A percentile compares a stretch with the other conserved stretches of the same genome.
These are phyloP conservation scores for Hypanus sabinus DNA, from an alignment of 2,113 vertebrate species.

Conservation along the genomic window DNA sequence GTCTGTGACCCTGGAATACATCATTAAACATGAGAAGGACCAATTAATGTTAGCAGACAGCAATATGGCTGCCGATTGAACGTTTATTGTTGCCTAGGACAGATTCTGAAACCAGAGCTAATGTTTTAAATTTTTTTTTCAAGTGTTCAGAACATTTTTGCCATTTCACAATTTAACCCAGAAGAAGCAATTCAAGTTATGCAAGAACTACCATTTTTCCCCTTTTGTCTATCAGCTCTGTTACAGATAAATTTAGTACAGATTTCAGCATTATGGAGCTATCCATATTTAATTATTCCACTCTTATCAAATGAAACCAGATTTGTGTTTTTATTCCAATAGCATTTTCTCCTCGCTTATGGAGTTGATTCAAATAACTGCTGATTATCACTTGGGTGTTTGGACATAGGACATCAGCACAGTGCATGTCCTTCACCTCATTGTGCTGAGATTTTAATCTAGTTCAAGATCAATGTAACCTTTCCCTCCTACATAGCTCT, in stretches of 20 bases:
- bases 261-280: neutral
- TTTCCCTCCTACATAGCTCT: no score
- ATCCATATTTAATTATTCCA: neutral
- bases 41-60: conserved; percentile 29
- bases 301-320: neutral
- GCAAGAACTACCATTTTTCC: neutral
- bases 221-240: neutral
- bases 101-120: neutral
- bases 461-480: no score
- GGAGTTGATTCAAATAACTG: neutral
- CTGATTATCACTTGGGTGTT: neutral
- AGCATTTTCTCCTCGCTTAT: neutral
- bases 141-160: neutral
- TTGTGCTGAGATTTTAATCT: no score
- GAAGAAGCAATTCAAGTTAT: neutral
- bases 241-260: neutral
- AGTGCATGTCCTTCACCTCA: no score
- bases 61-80: conserved; percentile 5
- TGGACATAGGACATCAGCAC: no score
- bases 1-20: conserved; percentile 36
- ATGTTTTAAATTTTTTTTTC: neutral
- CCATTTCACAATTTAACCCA: neutral
- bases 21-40: conserved; percentile 29
- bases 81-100: neutral
- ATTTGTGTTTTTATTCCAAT: neutral